These are phyloP conservation scores for Tapera naevia DNA, from an alignment of 2,797 vertebrate genomes.

Conservation along the genomic window DNA sequence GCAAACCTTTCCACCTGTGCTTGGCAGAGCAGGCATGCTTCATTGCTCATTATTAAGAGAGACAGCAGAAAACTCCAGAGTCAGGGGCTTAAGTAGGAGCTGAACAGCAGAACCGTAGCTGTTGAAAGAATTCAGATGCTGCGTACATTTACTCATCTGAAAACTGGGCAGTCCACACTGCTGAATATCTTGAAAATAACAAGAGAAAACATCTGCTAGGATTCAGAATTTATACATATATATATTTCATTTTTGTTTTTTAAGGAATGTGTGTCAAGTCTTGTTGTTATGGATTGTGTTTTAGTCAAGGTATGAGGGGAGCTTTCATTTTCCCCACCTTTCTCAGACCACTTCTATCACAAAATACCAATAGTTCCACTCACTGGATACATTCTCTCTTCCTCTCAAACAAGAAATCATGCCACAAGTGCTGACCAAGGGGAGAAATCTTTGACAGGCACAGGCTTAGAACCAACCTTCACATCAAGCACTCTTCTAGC, in stretches of 20 bases:
- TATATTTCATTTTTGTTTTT: background rate
- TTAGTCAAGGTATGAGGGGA: background rate
- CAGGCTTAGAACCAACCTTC: background rate
- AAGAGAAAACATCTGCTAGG: background rate
- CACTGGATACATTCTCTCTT: background rate
- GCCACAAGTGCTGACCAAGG: rapidly evolving
- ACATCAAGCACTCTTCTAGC: background rate
- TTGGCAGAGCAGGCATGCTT: background rate
- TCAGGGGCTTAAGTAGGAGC: background rate
- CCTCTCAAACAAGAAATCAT: background rate
- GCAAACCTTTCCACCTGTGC: background rate
- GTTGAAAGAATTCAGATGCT: background rate
- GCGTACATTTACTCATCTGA: background rate
- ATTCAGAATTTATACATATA: background rate
- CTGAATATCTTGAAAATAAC: background rate
- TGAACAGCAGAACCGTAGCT: background rate
- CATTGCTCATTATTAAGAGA: background rate
- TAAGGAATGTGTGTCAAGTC: background rate
- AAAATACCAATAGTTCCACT: background rate
- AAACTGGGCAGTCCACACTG: background rate
- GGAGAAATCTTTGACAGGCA: background rate
- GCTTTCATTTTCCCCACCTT: background rate
- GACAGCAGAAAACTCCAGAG: background rate
- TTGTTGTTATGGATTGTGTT: background rate
- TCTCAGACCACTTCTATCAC: background rate